Evolutionary conservation across 2,797 vertebrate genomes (phyloP).

Genomic region (Anniella stebbinsi): DNA sequence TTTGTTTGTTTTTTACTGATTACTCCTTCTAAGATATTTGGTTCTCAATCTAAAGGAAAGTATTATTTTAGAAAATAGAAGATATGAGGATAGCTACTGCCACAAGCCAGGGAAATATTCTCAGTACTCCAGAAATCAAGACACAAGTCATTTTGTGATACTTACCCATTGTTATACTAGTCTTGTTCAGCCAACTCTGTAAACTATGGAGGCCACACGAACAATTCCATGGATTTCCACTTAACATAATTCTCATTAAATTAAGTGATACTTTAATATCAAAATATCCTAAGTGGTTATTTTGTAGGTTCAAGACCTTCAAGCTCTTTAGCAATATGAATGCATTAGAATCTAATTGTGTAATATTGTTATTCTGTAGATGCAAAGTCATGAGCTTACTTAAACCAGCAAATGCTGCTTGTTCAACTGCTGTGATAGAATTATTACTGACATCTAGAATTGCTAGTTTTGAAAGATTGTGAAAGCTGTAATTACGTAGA

Average conservation of each 20-base stretch:
- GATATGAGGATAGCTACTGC: not conserved
- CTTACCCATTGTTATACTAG: slow-evolving; percentile 80
- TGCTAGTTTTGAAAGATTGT: slow-evolving; percentile 74
- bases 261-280: slow-evolving; percentile 62
- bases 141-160: slow-evolving; percentile 29
- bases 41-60: not conserved
- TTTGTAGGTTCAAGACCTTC: slow-evolving; percentile 73
- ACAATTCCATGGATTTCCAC: slow-evolving; percentile 89
- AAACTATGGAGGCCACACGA: slow-evolving; percentile 80
- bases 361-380: slow-evolving; percentile 83
- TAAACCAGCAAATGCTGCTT: slow-evolving; percentile 79
- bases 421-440: slow-evolving; percentile 79
- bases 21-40: not conserved
- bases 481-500: slow-evolving; percentile 79
- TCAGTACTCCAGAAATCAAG: not conserved
- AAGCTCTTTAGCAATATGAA: slow-evolving; percentile 73
- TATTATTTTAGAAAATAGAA: not conserved
- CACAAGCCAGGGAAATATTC: not conserved
- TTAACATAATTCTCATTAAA: slow-evolving; percentile 75
- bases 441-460: slow-evolving; percentile 85
- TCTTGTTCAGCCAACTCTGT: slow-evolving; percentile 73
- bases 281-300: slow-evolving; percentile 75
- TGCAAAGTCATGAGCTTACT: slow-evolving; percentile 78
- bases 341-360: slow-evolving; percentile 72
- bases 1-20: not conserved